Evolutionary conservation across 2,113 vertebrate genomes (phyloP).

Genomic region (Sinocyclocheilus maitianheensis): DNA sequence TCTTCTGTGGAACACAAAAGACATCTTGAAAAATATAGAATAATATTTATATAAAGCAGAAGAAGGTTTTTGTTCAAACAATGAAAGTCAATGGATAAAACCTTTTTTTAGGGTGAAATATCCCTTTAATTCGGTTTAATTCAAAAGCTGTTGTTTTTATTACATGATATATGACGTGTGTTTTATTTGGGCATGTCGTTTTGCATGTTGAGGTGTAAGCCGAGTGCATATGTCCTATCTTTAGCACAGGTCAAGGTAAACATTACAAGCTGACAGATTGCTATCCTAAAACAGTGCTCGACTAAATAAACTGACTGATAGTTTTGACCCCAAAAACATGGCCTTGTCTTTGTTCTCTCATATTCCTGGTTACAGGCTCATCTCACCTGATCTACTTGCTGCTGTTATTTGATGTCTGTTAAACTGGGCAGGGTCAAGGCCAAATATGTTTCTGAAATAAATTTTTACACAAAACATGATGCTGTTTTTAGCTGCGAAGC

Average conservation of each 20-base stretch:
- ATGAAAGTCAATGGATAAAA: too few species aligned
- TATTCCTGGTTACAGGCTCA: conserved; percentile 14
- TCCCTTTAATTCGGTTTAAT: neutral
- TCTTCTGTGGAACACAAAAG: too few species aligned
- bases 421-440: neutral
- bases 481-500: neutral
- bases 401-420: neutral
- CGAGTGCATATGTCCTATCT: neutral
- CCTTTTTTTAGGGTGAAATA: neutral
- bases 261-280: neutral
- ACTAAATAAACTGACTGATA: conserved; percentile 19
- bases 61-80: too few species aligned
- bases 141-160: neutral
- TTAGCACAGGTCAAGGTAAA: neutral
- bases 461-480: neutral
- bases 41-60: too few species aligned
- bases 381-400: neutral
- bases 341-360: conserved; percentile 22
- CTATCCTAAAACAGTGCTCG: neutral
- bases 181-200: neutral
- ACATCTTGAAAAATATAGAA: too few species aligned
- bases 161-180: neutral
- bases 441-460: neutral
- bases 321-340: conserved; percentile 17
- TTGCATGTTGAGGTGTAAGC: neutral